Base-by-base conservation (phyloP, 92 coral and sea anemone genomes). In the Palythoa heliodiscus region DNA sequence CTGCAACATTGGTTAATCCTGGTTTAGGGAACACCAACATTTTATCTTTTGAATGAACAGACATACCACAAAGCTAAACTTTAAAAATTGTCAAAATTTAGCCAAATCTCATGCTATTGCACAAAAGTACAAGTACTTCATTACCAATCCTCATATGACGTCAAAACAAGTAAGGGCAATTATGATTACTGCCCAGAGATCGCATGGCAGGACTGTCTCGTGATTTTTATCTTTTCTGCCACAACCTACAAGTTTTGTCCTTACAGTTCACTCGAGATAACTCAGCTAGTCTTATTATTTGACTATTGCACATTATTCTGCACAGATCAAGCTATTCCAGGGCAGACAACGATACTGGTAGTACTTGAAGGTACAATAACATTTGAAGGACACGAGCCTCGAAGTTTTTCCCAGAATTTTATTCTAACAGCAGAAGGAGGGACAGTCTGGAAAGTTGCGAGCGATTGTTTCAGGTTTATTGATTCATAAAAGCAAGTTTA, bases 261-360 rank as follows among this genome's bases (percentile, higher is more conserved):
- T 1, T 29, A 29, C 35, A 29, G 35, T 29, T 58, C 66, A 58
- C 66, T 58, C 13, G 4, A 58, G 5, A 9, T 14, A 14, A 2
- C 4, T 58, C 17, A 7, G 12, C 5, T n/a, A n/a, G 66, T 58
- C 4, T n/a, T 14, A 58, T 1, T 50, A 9, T 14, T 52, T 17
- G n/a, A 53, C 55, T 55, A 15, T 66, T 78, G 6, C 75, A 50
- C 79, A 7, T 48, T 38, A 52, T 87, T 68, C 15, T 40, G 24
- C 87, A 29, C 87, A 97, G 99, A 97, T 70, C 95, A 92, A 82
- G 98, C 98, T 14, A 88, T 93, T 68, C 99, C 99, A 38, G 99
- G 99, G 23, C 89, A 90, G 60, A 97, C 95, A 25, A 93, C 99
- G 22, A 91, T 97, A 20, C 89, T 92, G 23, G 98, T 97, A 11